Percentiles rank a stretch among this genome's conserved stretches.
Conservation (phyloP, 1,140 invertebrate genomes). For the Drosophila lacertosa region DNA sequence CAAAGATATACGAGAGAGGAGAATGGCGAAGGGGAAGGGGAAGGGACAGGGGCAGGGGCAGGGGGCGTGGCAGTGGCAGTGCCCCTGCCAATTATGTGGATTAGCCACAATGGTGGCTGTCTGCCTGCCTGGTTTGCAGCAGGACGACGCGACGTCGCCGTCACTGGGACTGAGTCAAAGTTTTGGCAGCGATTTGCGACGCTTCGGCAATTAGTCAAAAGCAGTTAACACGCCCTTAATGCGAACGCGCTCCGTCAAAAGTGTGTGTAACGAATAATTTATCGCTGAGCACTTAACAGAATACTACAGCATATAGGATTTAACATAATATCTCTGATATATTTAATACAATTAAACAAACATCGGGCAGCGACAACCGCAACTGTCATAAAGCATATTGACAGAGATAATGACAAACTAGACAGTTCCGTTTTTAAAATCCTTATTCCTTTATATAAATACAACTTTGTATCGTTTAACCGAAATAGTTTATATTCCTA, state of each 20-base stretch:
- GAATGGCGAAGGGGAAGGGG: background rate
- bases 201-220: slow-evolving; percentile 59
- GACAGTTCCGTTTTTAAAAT: too few relatives aligned
- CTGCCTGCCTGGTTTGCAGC: slow-evolving; percentile 1
- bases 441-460: too few relatives aligned
- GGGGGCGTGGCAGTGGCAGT: background rate
- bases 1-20: background rate
- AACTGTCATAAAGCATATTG: too few relatives aligned
- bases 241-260: slow-evolving; percentile 31
- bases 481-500: too few relatives aligned
- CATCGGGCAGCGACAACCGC: too few relatives aligned
- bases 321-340: background rate
- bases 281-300: slow-evolving; percentile 23
- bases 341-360: background rate
- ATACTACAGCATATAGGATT: background rate
- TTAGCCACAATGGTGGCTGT: slow-evolving; percentile 38
- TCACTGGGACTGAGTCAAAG: slow-evolving; percentile 25
- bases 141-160: background rate
- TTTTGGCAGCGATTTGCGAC: slow-evolving; percentile 48
- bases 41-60: background rate
- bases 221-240: slow-evolving; percentile 52
- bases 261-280: slow-evolving; percentile 32
- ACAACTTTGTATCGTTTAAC: too few relatives aligned
- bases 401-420: too few relatives aligned
- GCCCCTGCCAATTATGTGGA: slow-evolving; percentile 45